Conservation (phyloP, 1,140 invertebrate genomes). For the Oscheius sp. region DNA sequence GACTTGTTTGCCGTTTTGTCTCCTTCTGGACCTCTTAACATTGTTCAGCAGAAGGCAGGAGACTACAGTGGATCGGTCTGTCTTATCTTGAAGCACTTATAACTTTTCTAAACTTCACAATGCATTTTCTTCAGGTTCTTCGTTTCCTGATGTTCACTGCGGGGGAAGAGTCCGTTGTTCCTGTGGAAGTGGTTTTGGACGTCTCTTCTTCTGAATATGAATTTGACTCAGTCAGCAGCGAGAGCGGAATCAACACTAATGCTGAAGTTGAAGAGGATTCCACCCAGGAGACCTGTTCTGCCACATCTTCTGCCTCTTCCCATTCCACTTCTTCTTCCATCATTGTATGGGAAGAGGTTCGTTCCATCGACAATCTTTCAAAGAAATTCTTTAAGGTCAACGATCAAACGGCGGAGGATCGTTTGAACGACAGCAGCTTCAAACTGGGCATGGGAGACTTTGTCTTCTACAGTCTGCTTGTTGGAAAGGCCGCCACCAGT, state of each 20-base stretch:
- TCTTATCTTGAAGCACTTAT: conserved; percentile 21
- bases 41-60: conserved; percentile 42
- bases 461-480: conserved; percentile 96
- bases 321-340: neutral
- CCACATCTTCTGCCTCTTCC: neutral
- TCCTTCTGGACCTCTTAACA: conserved; percentile 45
- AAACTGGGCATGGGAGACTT: conserved; percentile 90
- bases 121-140: conserved; percentile 24
- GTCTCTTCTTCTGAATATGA: neutral
- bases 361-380: neutral
- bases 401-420: conserved; percentile 20
- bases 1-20: conserved; percentile 54
- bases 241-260: neutral
- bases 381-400: neutral
- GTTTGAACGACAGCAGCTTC: conserved; percentile 38
- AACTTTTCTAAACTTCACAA: neutral
- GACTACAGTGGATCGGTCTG: conserved; percentile 49
- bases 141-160: conserved; percentile 43
- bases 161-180: neutral
- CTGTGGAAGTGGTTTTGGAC: neutral
- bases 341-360: neutral
- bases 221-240: neutral
- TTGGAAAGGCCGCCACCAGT: conserved; percentile 95
- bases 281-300: neutral
- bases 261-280: neutral